A percentile compares a stretch with the other conserved stretches of the same genome.
Conservation (phyloP, 1,140 invertebrate species). For the Sycophaga agraensis region DNA sequence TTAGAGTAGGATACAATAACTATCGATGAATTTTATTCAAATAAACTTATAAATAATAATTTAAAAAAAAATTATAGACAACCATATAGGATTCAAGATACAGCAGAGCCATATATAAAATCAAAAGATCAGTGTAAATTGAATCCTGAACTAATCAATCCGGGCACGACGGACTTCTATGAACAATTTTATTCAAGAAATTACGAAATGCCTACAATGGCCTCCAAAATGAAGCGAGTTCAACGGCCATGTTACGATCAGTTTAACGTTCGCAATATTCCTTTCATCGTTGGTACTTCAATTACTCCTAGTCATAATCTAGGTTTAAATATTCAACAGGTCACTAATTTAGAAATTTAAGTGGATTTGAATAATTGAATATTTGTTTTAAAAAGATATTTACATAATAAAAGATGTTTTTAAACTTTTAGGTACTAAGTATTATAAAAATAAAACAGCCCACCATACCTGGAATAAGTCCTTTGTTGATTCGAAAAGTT, state of each 20-base stretch:
- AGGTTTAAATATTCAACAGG: conserved; percentile 62
- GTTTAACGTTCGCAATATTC: conserved; percentile 58
- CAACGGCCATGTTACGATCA: conserved; percentile 52
- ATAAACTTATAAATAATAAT: too few relatives aligned
- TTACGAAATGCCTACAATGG: conserved; percentile 56
- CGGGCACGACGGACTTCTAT: background rate
- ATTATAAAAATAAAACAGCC: conserved; percentile 58
- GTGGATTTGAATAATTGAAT: too few relatives aligned
- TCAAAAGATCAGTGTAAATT: background rate
- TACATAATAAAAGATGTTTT: too few relatives aligned
- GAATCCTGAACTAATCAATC: background rate
- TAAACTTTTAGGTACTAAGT: conserved; percentile 48
- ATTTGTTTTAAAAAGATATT: too few relatives aligned
- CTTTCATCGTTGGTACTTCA: conserved; percentile 61
- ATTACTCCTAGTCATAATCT: conserved; percentile 60
- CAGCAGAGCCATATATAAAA: background rate
- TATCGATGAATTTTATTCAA: background rate
- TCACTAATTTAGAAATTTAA: conserved; percentile 14
- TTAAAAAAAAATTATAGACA: too few relatives aligned
- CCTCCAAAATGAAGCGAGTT: conserved; percentile 59
- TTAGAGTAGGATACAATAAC: background rate
- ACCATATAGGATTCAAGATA: too few relatives aligned
- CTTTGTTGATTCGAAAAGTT: conserved; percentile 43
- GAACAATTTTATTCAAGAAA: conserved; percentile 1
- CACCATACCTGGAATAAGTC: conserved; percentile 34